These are phyloP conservation scores for Hemichromis elongatus DNA, from an alignment of 2,113 vertebrate species.

Conservation along the genomic window DNA sequence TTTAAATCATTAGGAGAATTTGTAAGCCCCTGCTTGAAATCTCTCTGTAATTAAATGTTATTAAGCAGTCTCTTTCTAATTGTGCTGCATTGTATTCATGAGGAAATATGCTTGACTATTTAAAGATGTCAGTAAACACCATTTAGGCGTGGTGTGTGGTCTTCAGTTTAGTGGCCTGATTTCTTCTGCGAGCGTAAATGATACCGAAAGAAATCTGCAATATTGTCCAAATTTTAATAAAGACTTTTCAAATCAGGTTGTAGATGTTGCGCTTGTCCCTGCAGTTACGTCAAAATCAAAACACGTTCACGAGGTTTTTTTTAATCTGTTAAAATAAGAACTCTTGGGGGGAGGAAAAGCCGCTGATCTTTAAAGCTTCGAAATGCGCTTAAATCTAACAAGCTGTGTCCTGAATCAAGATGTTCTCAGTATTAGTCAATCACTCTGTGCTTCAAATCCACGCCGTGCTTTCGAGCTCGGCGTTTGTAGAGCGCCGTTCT, in stretches of 20 bases:
- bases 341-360: neutral
- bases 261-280: neutral
- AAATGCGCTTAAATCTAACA: neutral
- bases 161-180: slow-evolving; percentile 29
- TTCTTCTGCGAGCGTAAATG: neutral
- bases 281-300: fast-evolving
- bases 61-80: slow-evolving; percentile 78
- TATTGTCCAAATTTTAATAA: neutral
- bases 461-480: neutral
- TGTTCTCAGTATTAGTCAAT: neutral
- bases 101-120: slow-evolving; percentile 77
- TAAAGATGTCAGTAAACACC: slow-evolving; percentile 68
- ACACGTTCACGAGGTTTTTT: neutral
- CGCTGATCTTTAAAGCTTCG: neutral
- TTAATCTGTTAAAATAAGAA: neutral
- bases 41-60: slow-evolving; percentile 83
- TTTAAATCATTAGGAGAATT: slow-evolving; percentile 74
- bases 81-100: slow-evolving; percentile 72
- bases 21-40: slow-evolving; percentile 77
- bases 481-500: slow-evolving; percentile 31
- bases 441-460: neutral
- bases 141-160: slow-evolving; percentile 77
- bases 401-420: neutral
- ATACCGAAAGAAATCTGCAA: neutral
- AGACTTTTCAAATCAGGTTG: neutral